Conservation (phyloP, 2,888 invertebrate genomes). For the Machimus atricapillus region DNA sequence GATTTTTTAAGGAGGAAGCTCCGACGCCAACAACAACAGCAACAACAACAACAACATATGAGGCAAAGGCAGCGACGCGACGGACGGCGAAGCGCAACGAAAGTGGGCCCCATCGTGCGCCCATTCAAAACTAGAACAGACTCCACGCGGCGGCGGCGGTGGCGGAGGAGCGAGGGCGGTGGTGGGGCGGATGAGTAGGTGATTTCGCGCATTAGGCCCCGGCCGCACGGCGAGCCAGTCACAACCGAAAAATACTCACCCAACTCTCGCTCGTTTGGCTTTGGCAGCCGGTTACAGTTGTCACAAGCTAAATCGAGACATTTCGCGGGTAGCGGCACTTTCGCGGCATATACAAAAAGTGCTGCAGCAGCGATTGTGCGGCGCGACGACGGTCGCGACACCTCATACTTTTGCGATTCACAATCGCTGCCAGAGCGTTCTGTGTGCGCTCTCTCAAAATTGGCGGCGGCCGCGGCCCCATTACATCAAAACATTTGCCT, state of each 20-base stretch:
- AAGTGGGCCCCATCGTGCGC: constrained; percentile 7
- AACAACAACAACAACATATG: neutral
- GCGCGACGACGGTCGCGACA: neutral
- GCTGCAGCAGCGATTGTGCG: neutral
- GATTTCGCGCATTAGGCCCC: constrained; percentile 38
- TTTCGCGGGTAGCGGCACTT: neutral
- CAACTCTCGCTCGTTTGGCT: neutral
- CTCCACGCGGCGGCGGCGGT: neutral
- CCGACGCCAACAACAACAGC: neutral
- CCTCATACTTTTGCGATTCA: neutral
- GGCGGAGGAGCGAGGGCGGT: neutral
- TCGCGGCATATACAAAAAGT: neutral
- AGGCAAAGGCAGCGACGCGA: neutral
- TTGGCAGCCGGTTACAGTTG: neutral
- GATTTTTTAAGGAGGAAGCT: neutral
- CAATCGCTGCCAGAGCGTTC: neutral
- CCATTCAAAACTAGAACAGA: constrained; percentile 38
- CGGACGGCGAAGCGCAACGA: neutral
- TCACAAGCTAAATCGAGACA: neutral
- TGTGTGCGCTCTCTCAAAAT: neutral
- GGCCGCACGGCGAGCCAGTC: neutral
- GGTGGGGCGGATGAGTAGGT: constrained; percentile 25
- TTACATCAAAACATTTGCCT: neutral
- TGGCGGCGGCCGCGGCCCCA: neutral
- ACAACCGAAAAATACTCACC: constrained; percentile 1